Conservation (phyloP, 2,888 invertebrate species). For the Thereva nobilitata region DNA sequence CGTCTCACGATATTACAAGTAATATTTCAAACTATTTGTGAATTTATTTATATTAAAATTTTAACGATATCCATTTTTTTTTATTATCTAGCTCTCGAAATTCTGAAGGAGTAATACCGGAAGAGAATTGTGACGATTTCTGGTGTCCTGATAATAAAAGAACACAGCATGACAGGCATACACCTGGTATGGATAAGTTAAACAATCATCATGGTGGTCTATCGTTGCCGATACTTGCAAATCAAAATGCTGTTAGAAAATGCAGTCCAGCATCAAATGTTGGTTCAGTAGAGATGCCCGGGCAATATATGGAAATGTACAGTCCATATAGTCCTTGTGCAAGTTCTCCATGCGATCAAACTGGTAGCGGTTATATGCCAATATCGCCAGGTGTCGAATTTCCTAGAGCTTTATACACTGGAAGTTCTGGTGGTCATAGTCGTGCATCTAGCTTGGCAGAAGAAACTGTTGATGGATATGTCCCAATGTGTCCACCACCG, state of each 20-base stretch:
- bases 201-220: constrained; percentile 39
- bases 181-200: constrained; percentile 38
- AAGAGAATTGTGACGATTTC: constrained; percentile 65
- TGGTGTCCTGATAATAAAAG: constrained; percentile 44
- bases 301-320: constrained; percentile 60
- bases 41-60: not conserved
- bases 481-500: constrained; percentile 68
- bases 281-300: constrained; percentile 43
- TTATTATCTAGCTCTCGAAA: constrained; percentile 45
- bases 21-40: constrained; percentile 25
- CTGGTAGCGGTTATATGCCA: constrained; percentile 60
- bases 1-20: constrained; percentile 51
- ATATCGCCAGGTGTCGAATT: constrained; percentile 59
- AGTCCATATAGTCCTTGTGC: constrained; percentile 62
- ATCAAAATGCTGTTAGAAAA: constrained; percentile 39
- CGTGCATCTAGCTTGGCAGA: constrained; percentile 66
- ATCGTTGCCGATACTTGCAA: constrained; percentile 34
- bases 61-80: not conserved
- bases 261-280: constrained; percentile 42
- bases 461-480: constrained; percentile 63
- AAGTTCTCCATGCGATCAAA: constrained; percentile 59
- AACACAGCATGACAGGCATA: constrained; percentile 27
- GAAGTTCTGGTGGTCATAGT: constrained; percentile 63
- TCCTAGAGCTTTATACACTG: constrained; percentile 47
- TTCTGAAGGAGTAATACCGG: constrained; percentile 62